Percentiles rank a stretch among this genome's conserved stretches.
phyloP scores from a whole-genome alignment of 2,888 invertebrate species.

The Rhopalosiphum nymphaeae region DNA sequence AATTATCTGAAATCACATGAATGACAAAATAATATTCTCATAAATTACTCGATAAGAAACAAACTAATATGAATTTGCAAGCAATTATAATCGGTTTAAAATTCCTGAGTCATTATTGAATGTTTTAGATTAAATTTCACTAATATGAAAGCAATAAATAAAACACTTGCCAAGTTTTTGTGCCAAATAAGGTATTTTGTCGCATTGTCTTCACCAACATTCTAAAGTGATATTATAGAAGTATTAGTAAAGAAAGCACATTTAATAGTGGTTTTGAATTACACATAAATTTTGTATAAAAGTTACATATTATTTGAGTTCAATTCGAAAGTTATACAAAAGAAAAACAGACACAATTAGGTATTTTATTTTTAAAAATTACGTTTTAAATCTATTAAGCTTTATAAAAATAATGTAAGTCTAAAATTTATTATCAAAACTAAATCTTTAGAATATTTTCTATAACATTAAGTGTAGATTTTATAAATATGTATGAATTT shows the following conservation, averaged over 20 bases:
- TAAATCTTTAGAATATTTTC: background rate
- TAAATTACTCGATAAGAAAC: background rate
- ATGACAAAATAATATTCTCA: background rate
- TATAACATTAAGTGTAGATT: background rate
- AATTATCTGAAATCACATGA: background rate
- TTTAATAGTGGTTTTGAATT: conserved; percentile 35
- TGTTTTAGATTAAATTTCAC: conserved; percentile 53
- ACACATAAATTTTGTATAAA: background rate
- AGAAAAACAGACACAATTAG: background rate
- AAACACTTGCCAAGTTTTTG: conserved; percentile 52
- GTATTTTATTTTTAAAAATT: background rate
- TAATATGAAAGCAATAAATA: conserved; percentile 1
- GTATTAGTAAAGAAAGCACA: conserved; percentile 50
- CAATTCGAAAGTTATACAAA: conserved; percentile 50
- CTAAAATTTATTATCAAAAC: background rate
- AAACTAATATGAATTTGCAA: background rate
- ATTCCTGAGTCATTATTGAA: background rate
- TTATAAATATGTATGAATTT: conserved; percentile 21
- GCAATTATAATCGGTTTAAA: conserved; percentile 13
- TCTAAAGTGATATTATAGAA: background rate
- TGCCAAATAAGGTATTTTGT: conserved; percentile 60
- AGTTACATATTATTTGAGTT: conserved; percentile 11
- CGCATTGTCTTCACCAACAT: conserved; percentile 35
- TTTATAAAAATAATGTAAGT: background rate
- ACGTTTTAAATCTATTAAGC: background rate